Percentiles rank a stretch among this genome's conserved stretches.
Evolutionary conservation across 2,113 vertebrate species (phyloP).

Genomic region (Aptenodytes forsteri): DNA sequence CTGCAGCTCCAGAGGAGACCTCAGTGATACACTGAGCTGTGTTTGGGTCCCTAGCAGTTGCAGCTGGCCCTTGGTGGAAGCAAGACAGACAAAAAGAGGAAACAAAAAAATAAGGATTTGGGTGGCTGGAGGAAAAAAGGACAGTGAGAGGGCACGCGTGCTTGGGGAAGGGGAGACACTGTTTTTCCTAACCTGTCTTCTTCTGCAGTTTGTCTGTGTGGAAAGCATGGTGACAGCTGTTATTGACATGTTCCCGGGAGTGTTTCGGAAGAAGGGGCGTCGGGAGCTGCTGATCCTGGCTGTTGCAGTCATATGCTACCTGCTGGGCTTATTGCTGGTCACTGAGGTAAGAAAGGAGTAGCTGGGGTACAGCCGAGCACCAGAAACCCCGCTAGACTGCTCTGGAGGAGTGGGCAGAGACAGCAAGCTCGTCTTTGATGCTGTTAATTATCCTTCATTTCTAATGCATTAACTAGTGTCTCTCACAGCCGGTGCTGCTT

Average conservation of each 20-base stretch:
- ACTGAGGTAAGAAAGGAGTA: constrained; percentile 78
- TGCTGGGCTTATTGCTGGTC: constrained; percentile 85
- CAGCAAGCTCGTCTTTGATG: not conserved
- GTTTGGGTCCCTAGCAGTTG: not conserved
- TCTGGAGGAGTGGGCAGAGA: not conserved
- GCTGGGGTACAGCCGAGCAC: not conserved
- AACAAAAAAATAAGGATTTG: not conserved
- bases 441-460: not conserved
- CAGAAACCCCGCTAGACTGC: not conserved
- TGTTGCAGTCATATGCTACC: constrained; percentile 80
- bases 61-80: not conserved
- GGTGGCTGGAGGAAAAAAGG: not conserved
- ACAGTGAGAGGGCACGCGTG: not conserved
- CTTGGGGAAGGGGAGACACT: not conserved
- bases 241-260: constrained; percentile 85
- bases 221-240: constrained; percentile 90
- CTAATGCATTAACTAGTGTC: not conserved
- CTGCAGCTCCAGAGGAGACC: not conserved
- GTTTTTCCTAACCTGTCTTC: not conserved
- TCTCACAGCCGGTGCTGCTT: not conserved
- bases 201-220: constrained; percentile 87
- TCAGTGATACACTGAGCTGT: not conserved
- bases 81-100: not conserved
- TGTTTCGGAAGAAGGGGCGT: constrained; percentile 79
- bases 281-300: constrained; percentile 85